Percentiles rank a stretch among this genome's conserved stretches.
Evolutionary conservation across 2,113 vertebrate species (phyloP).

Genomic region (Heterotis niloticus): DNA sequence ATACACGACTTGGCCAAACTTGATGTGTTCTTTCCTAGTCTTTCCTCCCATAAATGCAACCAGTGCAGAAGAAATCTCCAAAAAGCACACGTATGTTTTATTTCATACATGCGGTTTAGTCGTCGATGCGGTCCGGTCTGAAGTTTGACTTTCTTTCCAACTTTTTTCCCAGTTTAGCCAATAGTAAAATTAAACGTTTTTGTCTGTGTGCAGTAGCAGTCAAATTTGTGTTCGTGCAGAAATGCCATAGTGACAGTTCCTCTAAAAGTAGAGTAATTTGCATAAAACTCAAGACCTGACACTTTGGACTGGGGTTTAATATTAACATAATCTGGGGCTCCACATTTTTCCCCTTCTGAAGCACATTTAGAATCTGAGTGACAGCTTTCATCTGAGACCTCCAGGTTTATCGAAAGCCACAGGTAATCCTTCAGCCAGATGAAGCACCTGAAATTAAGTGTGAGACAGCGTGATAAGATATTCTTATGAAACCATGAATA

Average conservation of each 20-base stretch:
- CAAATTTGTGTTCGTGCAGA: too few relatives aligned
- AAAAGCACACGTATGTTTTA: too few relatives aligned
- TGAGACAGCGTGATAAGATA: conserved; percentile 17
- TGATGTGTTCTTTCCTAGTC: background rate
- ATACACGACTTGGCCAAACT: background rate
- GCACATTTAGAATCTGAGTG: background rate
- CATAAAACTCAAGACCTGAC: background rate
- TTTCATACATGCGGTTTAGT: too few relatives aligned
- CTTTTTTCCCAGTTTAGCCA: too few relatives aligned
- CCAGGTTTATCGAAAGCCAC: background rate
- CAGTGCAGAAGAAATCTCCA: background rate
- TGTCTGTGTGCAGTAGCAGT: too few relatives aligned
- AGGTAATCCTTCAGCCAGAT: conserved; percentile 21
- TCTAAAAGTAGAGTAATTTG: background rate
- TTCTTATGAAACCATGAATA: background rate
- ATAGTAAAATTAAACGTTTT: too few relatives aligned
- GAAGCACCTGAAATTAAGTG: background rate
- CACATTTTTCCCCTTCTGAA: background rate
- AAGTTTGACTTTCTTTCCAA: too few relatives aligned
- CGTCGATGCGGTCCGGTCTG: too few relatives aligned
- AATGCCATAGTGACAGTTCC: too few relatives aligned
- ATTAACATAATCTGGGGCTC: conserved; percentile 17
- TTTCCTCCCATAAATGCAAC: background rate
- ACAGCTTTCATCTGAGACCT: conserved; percentile 15
- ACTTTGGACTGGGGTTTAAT: conserved; percentile 12